These are phyloP conservation scores for Thaumetopoea pityocampa DNA, from an alignment of 1,140 invertebrate species.

Conservation along the genomic window DNA sequence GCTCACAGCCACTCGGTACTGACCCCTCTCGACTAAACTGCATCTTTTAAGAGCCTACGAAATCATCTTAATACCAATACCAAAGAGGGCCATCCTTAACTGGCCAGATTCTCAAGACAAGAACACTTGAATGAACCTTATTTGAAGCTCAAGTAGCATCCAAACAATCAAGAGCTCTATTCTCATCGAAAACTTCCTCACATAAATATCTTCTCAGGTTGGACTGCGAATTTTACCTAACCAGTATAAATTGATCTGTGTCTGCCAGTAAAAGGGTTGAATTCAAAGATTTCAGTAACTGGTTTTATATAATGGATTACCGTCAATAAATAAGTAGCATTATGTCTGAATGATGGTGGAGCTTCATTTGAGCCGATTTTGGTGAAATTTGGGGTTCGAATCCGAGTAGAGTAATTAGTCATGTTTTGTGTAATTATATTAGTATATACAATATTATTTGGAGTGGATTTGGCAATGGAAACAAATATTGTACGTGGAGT, in stretches of 20 bases:
- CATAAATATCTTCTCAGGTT: slow-evolving; percentile 20
- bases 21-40: slow-evolving; percentile 20
- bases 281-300: slow-evolving; percentile 15
- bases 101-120: slow-evolving; percentile 35
- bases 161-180: slow-evolving; percentile 25
- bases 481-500: background rate
- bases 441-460: slow-evolving; percentile 9
- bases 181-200: slow-evolving; percentile 5
- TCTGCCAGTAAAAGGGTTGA: slow-evolving; percentile 9
- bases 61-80: slow-evolving; percentile 27
- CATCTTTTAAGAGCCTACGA: slow-evolving; percentile 18
- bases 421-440: slow-evolving; percentile 24
- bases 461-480: slow-evolving; percentile 4
- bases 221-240: slow-evolving; percentile 14
- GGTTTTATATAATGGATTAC: slow-evolving; percentile 43
- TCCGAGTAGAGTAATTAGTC: slow-evolving; percentile 35
- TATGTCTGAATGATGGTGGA: slow-evolving; percentile 39
- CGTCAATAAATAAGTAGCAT: slow-evolving; percentile 54
- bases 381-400: slow-evolving; percentile 32
- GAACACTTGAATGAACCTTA: slow-evolving; percentile 41
- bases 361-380: slow-evolving; percentile 44
- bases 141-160: slow-evolving; percentile 32
- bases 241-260: slow-evolving; percentile 28
- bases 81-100: slow-evolving; percentile 21
- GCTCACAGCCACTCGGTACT: slow-evolving; percentile 23